Evolutionary conservation across 2,888 invertebrate species (phyloP).

Genomic region (Horisme vitalbata): DNA sequence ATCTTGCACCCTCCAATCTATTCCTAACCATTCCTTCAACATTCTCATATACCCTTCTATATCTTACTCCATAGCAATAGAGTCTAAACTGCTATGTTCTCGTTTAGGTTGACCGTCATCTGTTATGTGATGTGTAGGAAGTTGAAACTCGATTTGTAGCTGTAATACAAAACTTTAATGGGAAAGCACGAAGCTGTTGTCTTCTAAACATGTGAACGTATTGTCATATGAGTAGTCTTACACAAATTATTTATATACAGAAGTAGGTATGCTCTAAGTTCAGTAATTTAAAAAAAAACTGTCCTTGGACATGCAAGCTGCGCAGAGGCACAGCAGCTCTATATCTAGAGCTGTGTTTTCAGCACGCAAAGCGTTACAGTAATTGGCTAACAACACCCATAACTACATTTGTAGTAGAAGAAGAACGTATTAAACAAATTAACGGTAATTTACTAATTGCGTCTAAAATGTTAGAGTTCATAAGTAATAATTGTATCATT

Average conservation of each 20-base stretch:
- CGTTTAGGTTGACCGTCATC: slow-evolving; percentile 1
- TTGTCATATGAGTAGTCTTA: slow-evolving; percentile 1
- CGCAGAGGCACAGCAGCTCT: too few relatives aligned
- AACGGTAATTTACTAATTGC: slow-evolving; percentile 18
- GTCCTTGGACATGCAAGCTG: too few relatives aligned
- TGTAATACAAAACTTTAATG: slow-evolving; percentile 17
- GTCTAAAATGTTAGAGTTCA: slow-evolving; percentile 38
- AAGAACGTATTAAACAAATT: slow-evolving; percentile 17
- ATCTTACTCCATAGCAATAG: slow-evolving; percentile 4
- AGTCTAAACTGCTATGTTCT: slow-evolving; percentile 8
- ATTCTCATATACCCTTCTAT: background rate
- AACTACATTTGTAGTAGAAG: slow-evolving; percentile 4
- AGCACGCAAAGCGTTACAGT: too few relatives aligned
- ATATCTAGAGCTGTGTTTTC: too few relatives aligned
- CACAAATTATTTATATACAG: too few relatives aligned
- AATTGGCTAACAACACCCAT: slow-evolving; percentile 5
- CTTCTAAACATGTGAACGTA: slow-evolving; percentile 9
- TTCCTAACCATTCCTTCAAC: slow-evolving; percentile 12
- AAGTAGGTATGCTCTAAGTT: too few relatives aligned
- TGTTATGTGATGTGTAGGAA: slow-evolving; percentile 17
- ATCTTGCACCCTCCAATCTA: slow-evolving; percentile 23
- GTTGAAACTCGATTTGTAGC: slow-evolving; percentile 18
- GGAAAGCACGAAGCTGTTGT: slow-evolving; percentile 2
- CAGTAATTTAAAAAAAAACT: too few relatives aligned
- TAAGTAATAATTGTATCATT: slow-evolving; percentile 45